Conservation (phyloP, 2,888 invertebrate species). For the Pterostichus madidus region DNA sequence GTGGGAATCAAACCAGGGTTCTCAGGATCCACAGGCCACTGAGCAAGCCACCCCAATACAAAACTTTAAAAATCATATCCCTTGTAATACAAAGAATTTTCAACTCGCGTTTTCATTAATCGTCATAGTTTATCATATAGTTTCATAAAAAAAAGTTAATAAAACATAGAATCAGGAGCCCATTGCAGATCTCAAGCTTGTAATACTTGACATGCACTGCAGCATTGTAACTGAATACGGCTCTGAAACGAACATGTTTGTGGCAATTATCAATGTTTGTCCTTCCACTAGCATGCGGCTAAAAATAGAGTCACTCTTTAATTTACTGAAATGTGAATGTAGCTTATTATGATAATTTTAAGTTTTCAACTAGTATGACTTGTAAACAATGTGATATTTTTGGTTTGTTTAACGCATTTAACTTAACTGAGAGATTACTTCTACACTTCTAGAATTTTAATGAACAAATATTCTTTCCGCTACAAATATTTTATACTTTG, state of each 20-base stretch:
- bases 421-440: neutral
- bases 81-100: too few relatives aligned
- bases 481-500: too few relatives aligned
- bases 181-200: too few relatives aligned
- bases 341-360: slow-evolving; percentile 49
- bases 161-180: too few relatives aligned
- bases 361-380: slow-evolving; percentile 11
- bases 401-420: slow-evolving; percentile 7
- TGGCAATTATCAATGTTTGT: slow-evolving; percentile 64
- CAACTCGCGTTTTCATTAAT: too few relatives aligned
- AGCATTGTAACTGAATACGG: slow-evolving; percentile 14
- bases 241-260: slow-evolving; percentile 40
- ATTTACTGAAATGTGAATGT: slow-evolving; percentile 64
- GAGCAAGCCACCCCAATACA: too few relatives aligned
- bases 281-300: slow-evolving; percentile 56
- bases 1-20: too few relatives aligned
- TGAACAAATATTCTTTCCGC: neutral
- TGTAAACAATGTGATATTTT: slow-evolving; percentile 36
- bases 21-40: too few relatives aligned
- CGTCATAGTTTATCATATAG: too few relatives aligned
- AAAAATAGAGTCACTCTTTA: slow-evolving; percentile 61
- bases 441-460: slow-evolving; percentile 9
- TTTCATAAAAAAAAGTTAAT: too few relatives aligned
- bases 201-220: too few relatives aligned
- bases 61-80: too few relatives aligned